Base-by-base conservation (phyloP, 2,113 vertebrate genomes). In the Anthoscopus minutus region DNA sequence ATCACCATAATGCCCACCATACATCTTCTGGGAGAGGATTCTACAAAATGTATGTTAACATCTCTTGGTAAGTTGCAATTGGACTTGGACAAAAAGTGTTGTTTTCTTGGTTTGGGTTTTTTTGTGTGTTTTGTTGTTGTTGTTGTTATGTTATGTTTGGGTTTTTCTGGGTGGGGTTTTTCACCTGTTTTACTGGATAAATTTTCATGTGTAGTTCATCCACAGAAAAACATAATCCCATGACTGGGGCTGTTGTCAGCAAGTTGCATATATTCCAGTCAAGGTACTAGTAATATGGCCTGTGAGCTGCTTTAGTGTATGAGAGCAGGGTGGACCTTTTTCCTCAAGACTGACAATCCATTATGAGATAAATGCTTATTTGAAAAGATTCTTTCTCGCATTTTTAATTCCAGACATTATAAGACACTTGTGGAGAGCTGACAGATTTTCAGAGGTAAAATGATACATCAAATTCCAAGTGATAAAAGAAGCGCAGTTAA, bases 371-470 rank as follows among this genome's bases (percentile, higher is more conserved):
- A 89, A 84, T 42, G 17, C 2, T 61, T 64, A n/a, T 79, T 76
- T 53, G 31, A 81, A 40, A 58, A 78, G 5, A 23, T 56, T 5
- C 1, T 28, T 73, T 22, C 21, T 57, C 54, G 19, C 24, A 42
- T 71, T 85, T 82, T 80, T 73, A 65, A 10, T 4, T 74, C 37
- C 38, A 22, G 11, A n/a, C 25, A 38, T 53, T 77, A 89, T 84
- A n/a, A 88, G 31, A 38, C 48, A 12, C 4, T 66, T 79, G 11
- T 69, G 15, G 25, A 6, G 42, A 7, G 13, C 40, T 92, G 42
- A n/a, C n/a, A 82, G 37, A 61, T 81, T 91, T 95, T 48, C 37
- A 86, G 57, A 82, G 13, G 23, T 86, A 86, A 92, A 92, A 94
- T 50, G 4, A 72, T 61, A 28, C 28, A 79, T 81, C 81, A 70